Evolutionary conservation across 2,888 invertebrate genomes (phyloP).

Genomic region (Cyaniris semiargus): DNA sequence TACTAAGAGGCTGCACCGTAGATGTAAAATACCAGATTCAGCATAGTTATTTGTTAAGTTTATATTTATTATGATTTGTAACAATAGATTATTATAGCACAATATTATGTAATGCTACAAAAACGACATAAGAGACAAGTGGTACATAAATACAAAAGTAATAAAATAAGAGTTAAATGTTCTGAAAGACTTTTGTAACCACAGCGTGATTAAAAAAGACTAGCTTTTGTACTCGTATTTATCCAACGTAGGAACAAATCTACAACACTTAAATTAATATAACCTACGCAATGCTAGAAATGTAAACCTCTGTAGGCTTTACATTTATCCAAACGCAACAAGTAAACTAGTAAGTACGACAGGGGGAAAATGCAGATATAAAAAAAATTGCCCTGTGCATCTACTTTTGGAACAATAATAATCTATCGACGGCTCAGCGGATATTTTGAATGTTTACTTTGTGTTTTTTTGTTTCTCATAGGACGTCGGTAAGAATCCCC

Average conservation of each 20-base stretch:
- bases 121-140: too few relatives aligned
- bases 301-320: too few relatives aligned
- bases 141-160: too few relatives aligned
- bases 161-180: too few relatives aligned
- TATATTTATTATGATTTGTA: background rate
- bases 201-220: too few relatives aligned
- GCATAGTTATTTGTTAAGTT: background rate
- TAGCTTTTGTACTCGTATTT: too few relatives aligned
- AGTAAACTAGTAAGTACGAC: background rate
- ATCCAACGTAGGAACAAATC: too few relatives aligned
- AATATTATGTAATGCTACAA: too few relatives aligned
- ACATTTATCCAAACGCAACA: too few relatives aligned
- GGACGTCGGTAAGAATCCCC: slow-evolving; percentile 39
- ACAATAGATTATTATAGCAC: background rate
- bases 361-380: background rate
- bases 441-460: slow-evolving; percentile 62
- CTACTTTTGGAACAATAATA: background rate
- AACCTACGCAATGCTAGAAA: too few relatives aligned
- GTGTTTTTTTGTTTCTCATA: slow-evolving; percentile 47
- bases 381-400: background rate
- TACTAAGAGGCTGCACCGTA: slow-evolving; percentile 48
- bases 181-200: too few relatives aligned
- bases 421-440: slow-evolving; percentile 36
- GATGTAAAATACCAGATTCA: background rate
- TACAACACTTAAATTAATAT: too few relatives aligned